phyloP scores from a whole-genome alignment of 2,113 vertebrate genomes.

The Tor tambroides region DNA sequence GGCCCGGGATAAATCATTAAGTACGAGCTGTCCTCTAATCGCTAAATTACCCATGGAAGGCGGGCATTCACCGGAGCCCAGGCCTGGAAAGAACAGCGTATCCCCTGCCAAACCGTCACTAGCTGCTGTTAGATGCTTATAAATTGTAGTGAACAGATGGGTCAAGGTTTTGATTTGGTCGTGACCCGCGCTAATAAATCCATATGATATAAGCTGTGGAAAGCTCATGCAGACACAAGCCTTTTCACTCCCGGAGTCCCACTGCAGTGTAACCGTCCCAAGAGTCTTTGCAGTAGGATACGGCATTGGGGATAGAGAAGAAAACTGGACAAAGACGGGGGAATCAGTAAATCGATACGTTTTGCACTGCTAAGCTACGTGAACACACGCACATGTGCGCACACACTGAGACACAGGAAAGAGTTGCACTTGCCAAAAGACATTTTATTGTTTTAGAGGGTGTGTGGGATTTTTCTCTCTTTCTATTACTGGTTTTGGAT shows the following conservation, averaged over 20 bases:
- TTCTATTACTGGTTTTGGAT: conserved; percentile 83
- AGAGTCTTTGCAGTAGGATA: not conserved
- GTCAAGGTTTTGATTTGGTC: conserved; percentile 66
- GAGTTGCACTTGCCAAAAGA: conserved; percentile 77
- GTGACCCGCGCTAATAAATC: conserved; percentile 62
- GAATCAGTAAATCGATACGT: conserved; percentile 61
- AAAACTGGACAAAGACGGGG: conserved; percentile 48
- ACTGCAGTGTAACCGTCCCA: not conserved
- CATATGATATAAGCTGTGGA: conserved; percentile 55
- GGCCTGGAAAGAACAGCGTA: conserved; percentile 24
- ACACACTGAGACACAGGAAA: conserved; percentile 60
- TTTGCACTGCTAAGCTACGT: conserved; percentile 49
- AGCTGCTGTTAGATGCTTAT: conserved; percentile 53
- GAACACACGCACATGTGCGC: conserved; percentile 53
- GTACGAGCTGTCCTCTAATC: conserved; percentile 54
- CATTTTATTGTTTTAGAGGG: conserved; percentile 80
- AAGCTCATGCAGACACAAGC: conserved; percentile 20
- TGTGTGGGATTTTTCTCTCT: conserved; percentile 70
- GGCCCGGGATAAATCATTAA: conserved; percentile 52
- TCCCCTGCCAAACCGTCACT: conserved; percentile 46
- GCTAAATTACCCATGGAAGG: conserved; percentile 58
- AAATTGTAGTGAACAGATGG: conserved; percentile 58
- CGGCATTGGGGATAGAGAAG: conserved; percentile 32
- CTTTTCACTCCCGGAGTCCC: conserved; percentile 15
- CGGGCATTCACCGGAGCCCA: conserved; percentile 29